Conservation (phyloP, 1,140 invertebrate genomes). For the Bombus affinis region DNA sequence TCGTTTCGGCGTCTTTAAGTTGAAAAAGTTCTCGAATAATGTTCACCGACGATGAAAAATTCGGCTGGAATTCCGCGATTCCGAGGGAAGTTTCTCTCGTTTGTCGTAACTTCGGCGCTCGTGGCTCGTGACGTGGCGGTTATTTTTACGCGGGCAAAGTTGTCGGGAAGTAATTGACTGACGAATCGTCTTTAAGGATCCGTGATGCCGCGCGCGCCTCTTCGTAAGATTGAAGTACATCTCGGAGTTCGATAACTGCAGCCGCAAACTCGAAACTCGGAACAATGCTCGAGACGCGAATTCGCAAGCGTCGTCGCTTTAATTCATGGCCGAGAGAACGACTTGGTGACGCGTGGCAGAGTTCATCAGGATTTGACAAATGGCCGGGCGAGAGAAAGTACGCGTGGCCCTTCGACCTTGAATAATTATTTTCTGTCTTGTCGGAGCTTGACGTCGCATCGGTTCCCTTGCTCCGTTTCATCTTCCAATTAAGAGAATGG, state of each 20-base stretch:
- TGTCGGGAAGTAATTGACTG: conserved; percentile 15
- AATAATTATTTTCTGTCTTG: conserved; percentile 55
- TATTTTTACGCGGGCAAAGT: neutral
- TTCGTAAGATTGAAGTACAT: conserved; percentile 6
- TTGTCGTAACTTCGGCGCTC: neutral
- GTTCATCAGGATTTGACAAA: conserved; percentile 38
- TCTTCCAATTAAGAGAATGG: conserved; percentile 56
- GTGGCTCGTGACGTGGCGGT: too few relatives aligned
- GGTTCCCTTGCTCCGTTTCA: conserved; percentile 3
- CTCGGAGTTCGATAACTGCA: conserved; percentile 40
- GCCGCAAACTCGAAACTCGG: conserved; percentile 40
- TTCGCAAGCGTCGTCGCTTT: conserved; percentile 14
- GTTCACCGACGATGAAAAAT: neutral
- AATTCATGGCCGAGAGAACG: conserved; percentile 20
- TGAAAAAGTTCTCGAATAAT: conserved; percentile 10
- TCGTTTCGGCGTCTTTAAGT: neutral
- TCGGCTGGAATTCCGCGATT: neutral
- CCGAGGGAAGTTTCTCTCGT: neutral
- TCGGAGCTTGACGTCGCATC: neutral
- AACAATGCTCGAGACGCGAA: conserved; percentile 30
- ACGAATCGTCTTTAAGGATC: conserved; percentile 36
- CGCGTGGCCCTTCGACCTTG: conserved; percentile 37
- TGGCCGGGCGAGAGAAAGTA: neutral
- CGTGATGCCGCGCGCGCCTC: neutral
- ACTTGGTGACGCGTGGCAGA: neutral